These are phyloP conservation scores for Pseudoatta argentina DNA, from an alignment of 1,140 invertebrate species.

Conservation along the genomic window DNA sequence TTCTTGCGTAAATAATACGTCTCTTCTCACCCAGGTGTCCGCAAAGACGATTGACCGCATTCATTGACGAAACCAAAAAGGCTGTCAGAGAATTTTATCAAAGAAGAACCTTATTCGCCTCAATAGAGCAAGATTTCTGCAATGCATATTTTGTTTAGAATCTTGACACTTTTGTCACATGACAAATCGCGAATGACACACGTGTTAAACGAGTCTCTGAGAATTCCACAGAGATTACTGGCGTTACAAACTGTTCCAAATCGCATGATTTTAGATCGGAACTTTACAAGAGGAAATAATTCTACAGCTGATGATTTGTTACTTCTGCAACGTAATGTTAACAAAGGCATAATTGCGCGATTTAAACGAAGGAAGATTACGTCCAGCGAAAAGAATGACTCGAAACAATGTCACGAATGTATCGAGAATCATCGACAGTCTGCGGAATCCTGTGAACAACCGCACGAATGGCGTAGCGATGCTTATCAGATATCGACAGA, in stretches of 20 bases:
- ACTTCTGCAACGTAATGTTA: not conserved
- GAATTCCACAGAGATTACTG: not conserved
- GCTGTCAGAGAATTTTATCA: not conserved
- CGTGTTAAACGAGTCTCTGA: constrained; percentile 1
- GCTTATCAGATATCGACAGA: not conserved
- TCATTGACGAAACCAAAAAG: not conserved
- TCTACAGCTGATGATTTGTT: not conserved
- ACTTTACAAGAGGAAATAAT: not conserved
- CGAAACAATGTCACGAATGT: not conserved
- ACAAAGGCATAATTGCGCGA: not conserved
- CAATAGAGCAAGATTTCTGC: not conserved
- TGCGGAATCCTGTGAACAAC: not conserved
- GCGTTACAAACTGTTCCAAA: not conserved
- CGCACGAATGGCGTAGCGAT: not conserved
- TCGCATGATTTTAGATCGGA: not conserved
- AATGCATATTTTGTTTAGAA: not conserved
- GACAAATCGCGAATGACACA: not conserved
- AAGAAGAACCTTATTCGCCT: not conserved
- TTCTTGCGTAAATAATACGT: constrained; percentile 13
- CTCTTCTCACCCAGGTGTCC: constrained; percentile 53
- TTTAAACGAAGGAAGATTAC: not conserved
- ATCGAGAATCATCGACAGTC: constrained; percentile 29
- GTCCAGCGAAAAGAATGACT: not conserved
- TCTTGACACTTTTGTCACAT: not conserved
- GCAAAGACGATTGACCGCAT: not conserved